These are phyloP conservation scores for Catalaphyllia jardinei DNA, from an alignment of 64 coral and sea anemone genomes.

Conservation along the genomic window DNA sequence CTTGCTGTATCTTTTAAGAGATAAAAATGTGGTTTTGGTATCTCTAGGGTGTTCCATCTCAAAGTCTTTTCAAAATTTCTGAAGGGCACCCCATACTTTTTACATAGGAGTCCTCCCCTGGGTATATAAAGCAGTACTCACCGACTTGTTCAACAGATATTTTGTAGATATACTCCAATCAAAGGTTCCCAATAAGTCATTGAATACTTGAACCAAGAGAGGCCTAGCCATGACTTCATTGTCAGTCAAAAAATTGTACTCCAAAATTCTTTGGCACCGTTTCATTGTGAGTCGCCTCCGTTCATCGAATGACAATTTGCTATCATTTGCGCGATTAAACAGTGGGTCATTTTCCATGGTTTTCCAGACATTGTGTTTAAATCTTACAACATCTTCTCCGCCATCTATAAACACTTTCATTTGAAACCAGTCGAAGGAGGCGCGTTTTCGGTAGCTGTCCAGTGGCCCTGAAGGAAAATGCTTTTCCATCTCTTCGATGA, in stretches of 20 bases:
- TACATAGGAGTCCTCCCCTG: too few relatives aligned
- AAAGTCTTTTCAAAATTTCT: too few relatives aligned
- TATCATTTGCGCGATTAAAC: constrained; percentile 67
- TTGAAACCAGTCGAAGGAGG: constrained; percentile 80
- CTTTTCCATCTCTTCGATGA: not conserved
- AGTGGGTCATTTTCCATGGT: constrained; percentile 83
- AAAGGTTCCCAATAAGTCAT: constrained; percentile 58
- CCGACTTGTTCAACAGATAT: constrained; percentile 50
- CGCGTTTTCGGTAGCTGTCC: constrained; percentile 73
- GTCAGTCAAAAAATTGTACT: constrained; percentile 85
- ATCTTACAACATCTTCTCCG: constrained; percentile 71
- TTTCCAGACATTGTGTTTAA: constrained; percentile 79
- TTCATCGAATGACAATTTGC: constrained; percentile 67
- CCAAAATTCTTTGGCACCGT: constrained; percentile 60
- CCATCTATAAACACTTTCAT: constrained; percentile 93
- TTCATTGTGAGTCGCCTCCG: constrained; percentile 57
- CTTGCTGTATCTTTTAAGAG: too few relatives aligned
- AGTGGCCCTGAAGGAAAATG: constrained; percentile 74
- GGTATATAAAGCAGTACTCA: not conserved
- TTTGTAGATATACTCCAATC: constrained; percentile 82
- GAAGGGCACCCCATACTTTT: too few relatives aligned
- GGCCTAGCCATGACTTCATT: constrained; percentile 74
- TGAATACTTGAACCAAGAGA: constrained; percentile 56
- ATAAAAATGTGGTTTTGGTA: too few relatives aligned
- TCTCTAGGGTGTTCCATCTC: too few relatives aligned